Evolutionary conservation across 2,797 vertebrate genomes (phyloP).

Genomic region (Todus mexicanus): DNA sequence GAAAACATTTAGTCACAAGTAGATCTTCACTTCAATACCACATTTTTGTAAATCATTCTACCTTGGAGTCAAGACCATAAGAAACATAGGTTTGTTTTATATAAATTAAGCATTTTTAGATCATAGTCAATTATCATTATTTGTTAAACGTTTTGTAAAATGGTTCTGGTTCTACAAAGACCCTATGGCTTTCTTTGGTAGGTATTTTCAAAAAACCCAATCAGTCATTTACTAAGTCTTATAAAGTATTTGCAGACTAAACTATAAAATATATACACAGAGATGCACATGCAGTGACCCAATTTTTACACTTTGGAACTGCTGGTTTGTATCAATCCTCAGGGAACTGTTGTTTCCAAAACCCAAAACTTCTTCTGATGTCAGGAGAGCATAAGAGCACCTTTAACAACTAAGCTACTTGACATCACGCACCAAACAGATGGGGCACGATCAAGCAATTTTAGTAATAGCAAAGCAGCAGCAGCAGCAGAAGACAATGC

Average conservation of each 20-base stretch:
- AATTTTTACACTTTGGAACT: not conserved
- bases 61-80: not conserved
- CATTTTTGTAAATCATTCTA: not conserved
- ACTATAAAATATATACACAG: not conserved
- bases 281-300: not conserved
- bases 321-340: not conserved
- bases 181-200: not conserved
- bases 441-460: not conserved
- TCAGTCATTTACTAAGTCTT: not conserved
- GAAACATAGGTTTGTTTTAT: not conserved
- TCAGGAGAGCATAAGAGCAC: not conserved
- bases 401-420: not conserved
- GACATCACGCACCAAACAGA: conserved; percentile 10
- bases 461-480: conserved; percentile 24
- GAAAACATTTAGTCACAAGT: not conserved
- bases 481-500: not conserved
- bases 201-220: not conserved
- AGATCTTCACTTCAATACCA: not conserved
- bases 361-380: not conserved
- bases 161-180: not conserved
- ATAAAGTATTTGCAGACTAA: not conserved
- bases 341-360: not conserved
- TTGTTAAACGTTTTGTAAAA: not conserved
- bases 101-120: not conserved
- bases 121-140: not conserved